Percentiles rank a stretch among this genome's conserved stretches.
Conservation (phyloP, 2,888 invertebrate genomes). For the Acanthoscelides obtectus region DNA sequence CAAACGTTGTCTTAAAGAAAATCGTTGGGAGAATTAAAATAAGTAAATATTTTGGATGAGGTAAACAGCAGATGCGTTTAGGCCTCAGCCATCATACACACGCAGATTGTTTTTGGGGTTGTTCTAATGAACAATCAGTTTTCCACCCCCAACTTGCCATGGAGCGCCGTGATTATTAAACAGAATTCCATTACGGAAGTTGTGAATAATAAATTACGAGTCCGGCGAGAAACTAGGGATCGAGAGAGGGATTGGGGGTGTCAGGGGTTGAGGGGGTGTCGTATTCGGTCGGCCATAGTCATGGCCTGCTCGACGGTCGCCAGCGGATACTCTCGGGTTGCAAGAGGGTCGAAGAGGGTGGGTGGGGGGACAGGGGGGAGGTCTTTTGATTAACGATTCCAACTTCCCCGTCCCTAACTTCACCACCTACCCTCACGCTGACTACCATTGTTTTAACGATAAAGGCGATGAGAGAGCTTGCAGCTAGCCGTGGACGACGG, state of each 20-base stretch:
- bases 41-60: no score
- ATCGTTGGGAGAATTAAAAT: no score
- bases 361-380: conserved; percentile 7
- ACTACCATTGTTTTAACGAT: not conserved
- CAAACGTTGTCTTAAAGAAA: no score
- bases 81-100: no score
- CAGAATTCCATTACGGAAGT: conserved; percentile 43
- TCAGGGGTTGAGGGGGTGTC: conserved; percentile 41
- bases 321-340: conserved; percentile 23
- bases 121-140: not conserved
- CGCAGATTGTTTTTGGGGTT: not conserved
- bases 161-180: conserved; percentile 18
- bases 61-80: no score
- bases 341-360: not conserved
- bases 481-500: not conserved
- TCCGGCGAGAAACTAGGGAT: conserved; percentile 15
- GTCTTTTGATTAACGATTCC: conserved; percentile 43
- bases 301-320: conserved; percentile 47
- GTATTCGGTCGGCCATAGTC: conserved; percentile 54
- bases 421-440: conserved; percentile 7
- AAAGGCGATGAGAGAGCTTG: not conserved
- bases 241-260: conserved; percentile 35
- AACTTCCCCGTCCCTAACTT: conserved; percentile 22
- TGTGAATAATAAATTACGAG: conserved; percentile 45
- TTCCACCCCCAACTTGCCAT: not conserved